Conservation (phyloP, 30 jellyfish, hydroid and myxozoan species). For the Aurelia aurita region DNA sequence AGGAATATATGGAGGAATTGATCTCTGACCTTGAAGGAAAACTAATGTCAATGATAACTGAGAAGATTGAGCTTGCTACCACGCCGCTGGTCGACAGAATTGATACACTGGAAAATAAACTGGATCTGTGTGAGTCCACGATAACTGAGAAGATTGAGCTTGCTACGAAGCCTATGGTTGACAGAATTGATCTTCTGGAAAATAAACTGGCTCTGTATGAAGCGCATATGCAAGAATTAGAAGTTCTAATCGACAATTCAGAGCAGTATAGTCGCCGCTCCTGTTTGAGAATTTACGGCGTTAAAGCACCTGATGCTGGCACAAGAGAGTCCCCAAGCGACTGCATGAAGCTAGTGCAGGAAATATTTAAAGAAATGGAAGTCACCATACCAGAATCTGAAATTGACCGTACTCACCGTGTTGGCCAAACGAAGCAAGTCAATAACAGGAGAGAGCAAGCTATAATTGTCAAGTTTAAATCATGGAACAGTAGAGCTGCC, state of each 20-base stretch:
- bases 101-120: not conserved
- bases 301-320: constrained; percentile 1
- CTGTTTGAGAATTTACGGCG: not conserved
- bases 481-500: not conserved
- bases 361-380: not conserved
- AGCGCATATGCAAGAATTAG: not conserved
- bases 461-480: not conserved
- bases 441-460: not conserved
- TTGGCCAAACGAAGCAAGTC: not conserved
- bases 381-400: not conserved
- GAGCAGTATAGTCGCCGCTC: constrained; percentile 1
- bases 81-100: not conserved
- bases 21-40: not conserved
- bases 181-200: not conserved
- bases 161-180: not conserved
- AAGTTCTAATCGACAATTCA: not conserved
- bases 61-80: constrained; percentile 2
- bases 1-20: constrained; percentile 1
- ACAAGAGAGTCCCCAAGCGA: not conserved
- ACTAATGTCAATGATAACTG: not conserved
- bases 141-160: constrained; percentile 3
- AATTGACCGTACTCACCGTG: not conserved
- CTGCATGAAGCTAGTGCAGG: not conserved
- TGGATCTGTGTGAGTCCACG: not conserved
- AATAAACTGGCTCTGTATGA: not conserved